Evolutionary conservation across 2,113 vertebrate species (phyloP), one percentile per base, ranked within the genome.

Genomic region (Aegithalos caudatus): DNA sequence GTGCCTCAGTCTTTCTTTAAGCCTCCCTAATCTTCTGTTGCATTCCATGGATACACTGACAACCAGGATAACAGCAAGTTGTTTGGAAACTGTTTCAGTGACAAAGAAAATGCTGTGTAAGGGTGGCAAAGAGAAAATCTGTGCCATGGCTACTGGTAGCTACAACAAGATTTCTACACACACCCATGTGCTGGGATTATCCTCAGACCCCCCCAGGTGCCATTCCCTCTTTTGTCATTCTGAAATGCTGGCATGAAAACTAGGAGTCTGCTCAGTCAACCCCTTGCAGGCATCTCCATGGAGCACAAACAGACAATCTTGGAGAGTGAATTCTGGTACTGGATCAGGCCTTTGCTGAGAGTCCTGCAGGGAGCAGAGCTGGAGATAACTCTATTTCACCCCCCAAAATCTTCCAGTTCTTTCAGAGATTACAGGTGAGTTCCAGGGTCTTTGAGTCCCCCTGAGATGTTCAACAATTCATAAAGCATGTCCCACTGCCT

Each of bases 31-130:
- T 66, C 53, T 69, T 42, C 22, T 69, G 45, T 15, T 33, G n/a
- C 65, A 25, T 10, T 12, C 71, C 42, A 8, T 29, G 70, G 45
- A 27, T 77, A 42, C 24, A 22, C 22, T 66, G 74, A 82, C 66
- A 81, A 50, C 17, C 29, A 57, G 44, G n/a, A 45, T 23, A 86
- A 73, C 67, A 90, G 42, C 42, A 74, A 72, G 23, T n/a, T 86
- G 40, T 88, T 65, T 80, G 51, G 86, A 81, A 71, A n/a, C 20
- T 44, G 35, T 62, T 70, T 86, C 92, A 66, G 22, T n/a, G 71
- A 85, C 94, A 90, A 96, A 92, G 81, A 42, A 88, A 86, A 92
- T 17, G 54, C 85, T 74, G 37, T 31, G 58, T 80, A 73, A 89
- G 51, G 29, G 25, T 78, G 50, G 77, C 73, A 94, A 94, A 83